A percentile compares a stretch with the other conserved stretches of the same genome.
These are phyloP conservation scores for Sarcophaga rosellei DNA, from an alignment of 2,888 invertebrate genomes.

Conservation along the genomic window DNA sequence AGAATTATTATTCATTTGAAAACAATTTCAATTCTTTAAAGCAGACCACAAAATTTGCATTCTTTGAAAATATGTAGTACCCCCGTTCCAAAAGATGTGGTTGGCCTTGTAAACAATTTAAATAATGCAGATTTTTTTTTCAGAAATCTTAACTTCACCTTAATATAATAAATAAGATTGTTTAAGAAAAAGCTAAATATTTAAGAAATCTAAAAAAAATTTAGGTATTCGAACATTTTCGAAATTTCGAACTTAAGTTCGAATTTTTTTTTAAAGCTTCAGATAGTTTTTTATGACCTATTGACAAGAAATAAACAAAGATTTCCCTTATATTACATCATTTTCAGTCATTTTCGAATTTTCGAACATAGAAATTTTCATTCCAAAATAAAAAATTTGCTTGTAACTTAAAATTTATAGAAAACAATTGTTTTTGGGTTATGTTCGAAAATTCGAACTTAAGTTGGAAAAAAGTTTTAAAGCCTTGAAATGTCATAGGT, in stretches of 20 bases:
- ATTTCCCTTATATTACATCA: background rate
- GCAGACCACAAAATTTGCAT: conserved; percentile 36
- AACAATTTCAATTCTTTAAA: conserved; percentile 30
- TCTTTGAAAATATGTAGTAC: conserved; percentile 20
- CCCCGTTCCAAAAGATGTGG: conserved; percentile 51
- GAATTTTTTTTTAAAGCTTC: background rate
- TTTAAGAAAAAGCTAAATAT: background rate
- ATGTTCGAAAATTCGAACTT: background rate
- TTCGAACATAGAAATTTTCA: background rate
- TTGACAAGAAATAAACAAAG: too few relatives aligned
- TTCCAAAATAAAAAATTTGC: background rate
- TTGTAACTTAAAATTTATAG: background rate
- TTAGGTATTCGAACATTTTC: background rate
- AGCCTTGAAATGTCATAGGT: background rate
- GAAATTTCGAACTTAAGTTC: background rate
- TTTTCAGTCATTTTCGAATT: background rate
- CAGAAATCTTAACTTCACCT: too few relatives aligned
- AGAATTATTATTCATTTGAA: conserved; percentile 26
- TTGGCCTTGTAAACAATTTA: conserved; percentile 63
- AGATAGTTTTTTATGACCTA: too few relatives aligned
- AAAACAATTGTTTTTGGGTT: background rate
- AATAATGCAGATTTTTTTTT: conserved; percentile 47
- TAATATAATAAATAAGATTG: background rate
- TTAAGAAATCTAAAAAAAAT: background rate
- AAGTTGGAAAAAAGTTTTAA: background rate